Evolutionary conservation across 2,113 vertebrate species (phyloP), one percentile per base, ranked within the genome.

Genomic region (Melanotaenia duboulayi): DNA sequence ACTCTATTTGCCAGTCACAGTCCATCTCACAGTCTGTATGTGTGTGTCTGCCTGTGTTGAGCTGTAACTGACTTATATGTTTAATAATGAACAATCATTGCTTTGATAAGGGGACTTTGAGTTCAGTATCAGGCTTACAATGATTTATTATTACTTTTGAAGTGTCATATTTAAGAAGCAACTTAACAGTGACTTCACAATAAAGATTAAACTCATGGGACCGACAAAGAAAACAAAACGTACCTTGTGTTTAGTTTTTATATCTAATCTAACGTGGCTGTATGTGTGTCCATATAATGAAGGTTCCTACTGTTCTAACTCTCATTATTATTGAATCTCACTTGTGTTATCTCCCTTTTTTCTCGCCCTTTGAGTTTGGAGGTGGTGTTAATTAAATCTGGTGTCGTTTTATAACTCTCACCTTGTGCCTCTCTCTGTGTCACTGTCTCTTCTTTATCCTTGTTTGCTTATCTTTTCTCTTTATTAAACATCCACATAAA

Each of bases 321-420:
- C 2, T 17, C 5, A 59, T 65, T 71, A 17, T 72, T 58, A 46
- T 16, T 22, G 2, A 25, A 56, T 70, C 28, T 62, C 46, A 40
- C 55, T 54, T 50, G 35, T 52, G 55, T 58, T 74, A 4, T 60
- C 77, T 62, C 35, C 60, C 10, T 63, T 49, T 71, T 35, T 80
- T 62, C 56, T 65, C 55, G 5, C 52, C 58, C 68, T 71, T 74
- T 84, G 62, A 82, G 74, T 73, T 82, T 61, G 39, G 57, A 74
- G 71, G 17, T 65, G 71, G 67, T 81, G 86, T 87, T 90, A 89
- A 90, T 91, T 86, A 88, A 84, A 82, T 40, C 60, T 39, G 49
- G 71, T 79, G 37, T 88, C 77, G 66, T 48, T 79, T 67, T 64
- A 62, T 66, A 50, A 58, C 61, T 11, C 55, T 76, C 67, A 58